phyloP scores from a whole-genome alignment of 1,140 invertebrate genomes.

The Leptinotarsa undecemlineata region DNA sequence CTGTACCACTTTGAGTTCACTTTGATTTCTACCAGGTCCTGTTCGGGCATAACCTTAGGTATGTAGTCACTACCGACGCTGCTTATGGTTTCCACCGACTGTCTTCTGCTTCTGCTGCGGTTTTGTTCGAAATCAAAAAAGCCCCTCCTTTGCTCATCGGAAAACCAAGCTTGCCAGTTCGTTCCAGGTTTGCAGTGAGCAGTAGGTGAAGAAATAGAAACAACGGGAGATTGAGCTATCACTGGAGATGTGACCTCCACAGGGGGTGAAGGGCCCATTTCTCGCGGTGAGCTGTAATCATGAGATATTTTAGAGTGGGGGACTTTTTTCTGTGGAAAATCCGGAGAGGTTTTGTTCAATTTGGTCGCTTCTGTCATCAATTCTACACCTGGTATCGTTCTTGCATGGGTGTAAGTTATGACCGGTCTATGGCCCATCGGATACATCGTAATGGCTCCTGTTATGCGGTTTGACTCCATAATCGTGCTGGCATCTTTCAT shows the following conservation, averaged over 20 bases:
- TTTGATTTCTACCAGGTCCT: neutral
- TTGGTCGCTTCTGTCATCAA: neutral
- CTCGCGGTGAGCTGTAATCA: neutral
- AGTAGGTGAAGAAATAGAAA: neutral
- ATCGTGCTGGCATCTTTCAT: neutral
- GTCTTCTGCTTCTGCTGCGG: neutral
- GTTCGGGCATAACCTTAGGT: neutral
- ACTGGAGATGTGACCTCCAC: neutral
- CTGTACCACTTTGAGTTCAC: constrained; percentile 19
- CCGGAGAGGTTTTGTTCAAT: neutral
- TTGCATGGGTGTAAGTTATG: neutral
- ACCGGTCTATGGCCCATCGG: no score
- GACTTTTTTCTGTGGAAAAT: neutral
- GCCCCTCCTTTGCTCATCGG: neutral
- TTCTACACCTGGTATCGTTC: neutral
- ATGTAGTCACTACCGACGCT: constrained; percentile 20
- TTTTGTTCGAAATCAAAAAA: constrained; percentile 4
- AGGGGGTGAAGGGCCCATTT: neutral
- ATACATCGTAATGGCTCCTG: neutral
- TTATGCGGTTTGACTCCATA: neutral
- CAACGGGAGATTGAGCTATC: neutral
- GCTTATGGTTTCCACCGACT: constrained; percentile 20
- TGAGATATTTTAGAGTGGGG: neutral
- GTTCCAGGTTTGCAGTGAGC: neutral
- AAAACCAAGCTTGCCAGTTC: constrained; percentile 10